Conservation (phyloP, 1,140 invertebrate genomes). For the Sycophila sp. region DNA sequence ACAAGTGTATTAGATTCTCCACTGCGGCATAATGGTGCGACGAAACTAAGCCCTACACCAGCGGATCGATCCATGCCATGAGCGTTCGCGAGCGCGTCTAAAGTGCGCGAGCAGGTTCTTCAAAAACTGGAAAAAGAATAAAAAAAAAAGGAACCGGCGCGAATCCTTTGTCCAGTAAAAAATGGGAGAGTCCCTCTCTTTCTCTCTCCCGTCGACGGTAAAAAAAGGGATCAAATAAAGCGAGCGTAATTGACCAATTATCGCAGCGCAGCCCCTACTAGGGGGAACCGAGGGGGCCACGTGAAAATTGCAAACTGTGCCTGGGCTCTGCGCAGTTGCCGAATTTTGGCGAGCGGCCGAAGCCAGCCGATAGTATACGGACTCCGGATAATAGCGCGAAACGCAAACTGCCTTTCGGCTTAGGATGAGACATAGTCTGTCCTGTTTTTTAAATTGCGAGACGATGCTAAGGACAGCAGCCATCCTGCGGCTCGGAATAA, state of each 20-base stretch:
- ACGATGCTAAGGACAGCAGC: no score
- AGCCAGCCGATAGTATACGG: conserved; percentile 9
- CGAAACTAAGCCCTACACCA: neutral
- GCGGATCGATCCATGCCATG: neutral
- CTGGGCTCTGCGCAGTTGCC: no score
- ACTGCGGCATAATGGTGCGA: neutral
- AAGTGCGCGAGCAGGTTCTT: neutral
- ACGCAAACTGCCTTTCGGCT: no score
- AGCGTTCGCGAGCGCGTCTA: no score
- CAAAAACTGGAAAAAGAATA: neutral
- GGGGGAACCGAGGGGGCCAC: conserved; percentile 5
- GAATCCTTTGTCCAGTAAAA: neutral
- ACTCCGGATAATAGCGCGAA: conserved; percentile 38
- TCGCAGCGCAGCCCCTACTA: conserved; percentile 27
- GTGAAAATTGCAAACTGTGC: conserved; percentile 36
- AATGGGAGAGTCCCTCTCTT: neutral
- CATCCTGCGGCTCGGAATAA: no score
- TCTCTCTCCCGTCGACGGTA: neutral
- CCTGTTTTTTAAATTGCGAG: no score
- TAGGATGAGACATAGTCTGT: no score
- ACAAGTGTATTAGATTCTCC: neutral
- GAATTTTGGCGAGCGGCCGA: no score
- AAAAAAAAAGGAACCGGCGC: neutral
- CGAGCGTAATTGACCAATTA: conserved; percentile 52
- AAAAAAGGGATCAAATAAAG: conserved; percentile 10